Evolutionary conservation across 2,888 invertebrate species (phyloP), one percentile per base, ranked within the genome.

Genomic region (Agapostemon virescens): DNA sequence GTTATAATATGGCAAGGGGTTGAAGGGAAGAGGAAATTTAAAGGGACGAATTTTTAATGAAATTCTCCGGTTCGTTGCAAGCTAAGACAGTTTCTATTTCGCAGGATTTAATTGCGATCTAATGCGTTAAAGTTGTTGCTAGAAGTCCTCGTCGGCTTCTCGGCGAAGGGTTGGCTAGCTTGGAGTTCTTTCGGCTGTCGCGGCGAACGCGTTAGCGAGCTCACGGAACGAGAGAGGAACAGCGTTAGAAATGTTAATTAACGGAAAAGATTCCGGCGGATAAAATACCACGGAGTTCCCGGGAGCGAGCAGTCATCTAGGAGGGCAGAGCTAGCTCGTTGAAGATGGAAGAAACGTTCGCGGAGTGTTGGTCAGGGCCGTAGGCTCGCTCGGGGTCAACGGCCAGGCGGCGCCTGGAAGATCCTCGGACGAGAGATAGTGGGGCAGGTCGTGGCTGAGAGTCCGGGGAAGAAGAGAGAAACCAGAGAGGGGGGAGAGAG

Each of bases 401-500:
- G 92, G 83, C 92, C 92, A 92, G 89, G 89, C 90, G 91, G 91
- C 92, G 92, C 92, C 92, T 90, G 77, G 76, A 88, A 90, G 90
- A 91, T 90, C 90, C 90, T 70, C 72, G 74, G 73, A 80, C 85
- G 85, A 80, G 84, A 84, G 80, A 90, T 90, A 92, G 92, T 92
- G 90, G 90, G 92, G 92, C 91, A 92, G 92, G 92, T 92, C 92
- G 91, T 86, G 92, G 84, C 81, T 84, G 81, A 70, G 83, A 84
- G 82, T 77, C 69, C 79, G 79, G 45, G 72, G 74, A 84, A 82
- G 82, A 69, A 72, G 26, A 64, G 67, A 67, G 55, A 23, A 71
- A 52, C 69, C 36, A 38, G 71, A 72, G 79, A 30, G 49, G n/a
- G 52, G 20, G 5, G 68, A 30, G 79, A 64, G 70, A 69, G 71